Conservation (phyloP, 2,113 vertebrate genomes). For the Turnix velox region DNA sequence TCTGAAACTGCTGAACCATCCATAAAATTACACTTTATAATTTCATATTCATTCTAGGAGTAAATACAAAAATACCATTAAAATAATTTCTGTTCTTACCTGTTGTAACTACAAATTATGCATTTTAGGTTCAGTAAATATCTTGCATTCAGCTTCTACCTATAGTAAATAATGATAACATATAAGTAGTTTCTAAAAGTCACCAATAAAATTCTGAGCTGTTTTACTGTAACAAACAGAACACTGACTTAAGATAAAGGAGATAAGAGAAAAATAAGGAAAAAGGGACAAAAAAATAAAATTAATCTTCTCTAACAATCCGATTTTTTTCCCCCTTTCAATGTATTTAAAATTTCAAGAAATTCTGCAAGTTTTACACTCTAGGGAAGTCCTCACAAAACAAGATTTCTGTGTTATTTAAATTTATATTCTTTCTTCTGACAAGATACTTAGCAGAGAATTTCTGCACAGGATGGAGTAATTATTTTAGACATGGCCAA, state of each 20-base stretch:
- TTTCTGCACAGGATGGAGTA: not conserved
- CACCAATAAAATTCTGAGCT: not conserved
- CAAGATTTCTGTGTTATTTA: not conserved
- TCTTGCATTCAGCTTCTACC: not conserved
- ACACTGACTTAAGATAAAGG: not conserved
- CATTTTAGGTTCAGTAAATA: not conserved
- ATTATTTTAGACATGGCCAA: not conserved
- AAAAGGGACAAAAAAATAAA: too few species aligned
- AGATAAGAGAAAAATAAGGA: not conserved
- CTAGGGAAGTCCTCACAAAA: not conserved
- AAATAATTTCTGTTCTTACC: not conserved
- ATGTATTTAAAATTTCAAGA: not conserved
- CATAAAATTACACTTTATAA: not conserved
- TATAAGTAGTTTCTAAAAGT: not conserved
- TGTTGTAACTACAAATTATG: not conserved
- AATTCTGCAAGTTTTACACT: not conserved
- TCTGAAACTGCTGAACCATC: not conserved
- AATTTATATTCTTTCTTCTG: not conserved
- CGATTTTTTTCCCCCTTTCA: not conserved
- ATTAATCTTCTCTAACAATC: not conserved
- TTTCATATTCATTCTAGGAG: not conserved
- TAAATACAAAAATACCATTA: not conserved
- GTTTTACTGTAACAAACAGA: not conserved
- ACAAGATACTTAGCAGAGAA: not conserved
- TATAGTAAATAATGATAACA: accelerated